phyloP scores from a whole-genome alignment of 23 tunicate species.

The Ascidia mentula region DNA sequence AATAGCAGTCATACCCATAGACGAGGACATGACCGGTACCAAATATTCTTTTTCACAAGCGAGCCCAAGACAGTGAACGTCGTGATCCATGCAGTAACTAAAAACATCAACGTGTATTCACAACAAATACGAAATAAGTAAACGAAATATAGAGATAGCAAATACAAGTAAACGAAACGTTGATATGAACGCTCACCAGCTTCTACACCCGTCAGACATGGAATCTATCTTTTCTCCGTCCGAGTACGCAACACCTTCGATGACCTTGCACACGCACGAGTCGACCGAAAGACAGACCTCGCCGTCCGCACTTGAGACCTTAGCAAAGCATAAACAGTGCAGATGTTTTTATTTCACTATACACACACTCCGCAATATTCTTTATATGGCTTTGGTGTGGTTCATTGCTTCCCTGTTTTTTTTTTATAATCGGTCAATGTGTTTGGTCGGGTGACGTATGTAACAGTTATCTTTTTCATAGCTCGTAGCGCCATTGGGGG shows the following conservation, averaged over 20 bases:
- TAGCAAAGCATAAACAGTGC: neutral
- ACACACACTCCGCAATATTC: no score
- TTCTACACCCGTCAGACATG: constrained; percentile 97
- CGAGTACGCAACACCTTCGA: constrained; percentile 87
- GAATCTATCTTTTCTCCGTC: constrained; percentile 98
- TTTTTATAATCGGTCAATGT: no score
- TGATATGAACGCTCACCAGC: constrained; percentile 55
- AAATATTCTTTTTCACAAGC: constrained; percentile 78
- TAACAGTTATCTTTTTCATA: no score
- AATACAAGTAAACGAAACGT: neutral
- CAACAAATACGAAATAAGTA: neutral
- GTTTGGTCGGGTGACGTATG: no score
- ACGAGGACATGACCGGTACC: constrained; percentile 52
- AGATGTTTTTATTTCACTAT: no score
- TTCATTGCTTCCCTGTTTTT: no score
- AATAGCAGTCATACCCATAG: constrained; percentile 35
- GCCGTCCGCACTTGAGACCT: constrained; percentile 90
- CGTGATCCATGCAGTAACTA: constrained; percentile 97
- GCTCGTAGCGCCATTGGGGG: no score
- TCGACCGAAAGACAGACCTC: constrained; percentile 84
- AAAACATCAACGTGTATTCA: neutral
- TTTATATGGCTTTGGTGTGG: no score
- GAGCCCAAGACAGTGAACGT: constrained; percentile 87
- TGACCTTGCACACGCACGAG: constrained; percentile 84
- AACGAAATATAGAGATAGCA: neutral